These are phyloP conservation scores for Drosophila meridiana DNA, from an alignment of 2,888 invertebrate species.

Conservation along the genomic window DNA sequence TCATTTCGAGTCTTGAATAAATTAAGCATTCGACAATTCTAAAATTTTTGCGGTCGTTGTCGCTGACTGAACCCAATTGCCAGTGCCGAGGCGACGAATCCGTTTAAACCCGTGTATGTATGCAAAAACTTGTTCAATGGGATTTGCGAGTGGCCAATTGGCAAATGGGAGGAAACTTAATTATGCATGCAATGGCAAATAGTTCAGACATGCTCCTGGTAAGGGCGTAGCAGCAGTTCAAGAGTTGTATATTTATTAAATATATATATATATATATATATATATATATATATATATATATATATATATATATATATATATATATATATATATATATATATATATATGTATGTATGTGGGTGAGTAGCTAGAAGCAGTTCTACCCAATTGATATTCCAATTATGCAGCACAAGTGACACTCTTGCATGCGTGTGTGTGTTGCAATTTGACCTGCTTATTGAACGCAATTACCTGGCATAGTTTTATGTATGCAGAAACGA, in stretches of 20 bases:
- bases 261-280: neutral
- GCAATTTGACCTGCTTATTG: slow-evolving; percentile 70
- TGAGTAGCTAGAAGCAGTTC: neutral
- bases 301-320: neutral
- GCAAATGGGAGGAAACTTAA: slow-evolving; percentile 34
- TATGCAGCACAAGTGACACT: slow-evolving; percentile 70
- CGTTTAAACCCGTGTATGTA: slow-evolving; percentile 5
- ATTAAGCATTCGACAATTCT: slow-evolving; percentile 57
- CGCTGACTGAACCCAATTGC: slow-evolving; percentile 20
- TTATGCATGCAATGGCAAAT: slow-evolving; percentile 51
- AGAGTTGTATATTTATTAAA: neutral
- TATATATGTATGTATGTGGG: neutral
- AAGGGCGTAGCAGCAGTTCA: slow-evolving; percentile 10
- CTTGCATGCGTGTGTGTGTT: slow-evolving; percentile 16
- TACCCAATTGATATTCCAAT: slow-evolving; percentile 65
- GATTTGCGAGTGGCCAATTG: slow-evolving; percentile 1
- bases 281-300: neutral
- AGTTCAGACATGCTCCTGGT: slow-evolving; percentile 33
- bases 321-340: neutral
- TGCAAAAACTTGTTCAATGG: slow-evolving; percentile 7
- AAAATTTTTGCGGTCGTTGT: slow-evolving; percentile 38
- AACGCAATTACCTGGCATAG: slow-evolving; percentile 77
- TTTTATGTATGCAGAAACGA: slow-evolving; percentile 55
- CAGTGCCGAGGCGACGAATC: slow-evolving; percentile 17
- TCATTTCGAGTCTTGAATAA: slow-evolving; percentile 69